These are phyloP conservation scores for Glandiceps talaboti DNA, from an alignment of 53 echinoderm and acorn worm genomes.

Conservation along the genomic window DNA sequence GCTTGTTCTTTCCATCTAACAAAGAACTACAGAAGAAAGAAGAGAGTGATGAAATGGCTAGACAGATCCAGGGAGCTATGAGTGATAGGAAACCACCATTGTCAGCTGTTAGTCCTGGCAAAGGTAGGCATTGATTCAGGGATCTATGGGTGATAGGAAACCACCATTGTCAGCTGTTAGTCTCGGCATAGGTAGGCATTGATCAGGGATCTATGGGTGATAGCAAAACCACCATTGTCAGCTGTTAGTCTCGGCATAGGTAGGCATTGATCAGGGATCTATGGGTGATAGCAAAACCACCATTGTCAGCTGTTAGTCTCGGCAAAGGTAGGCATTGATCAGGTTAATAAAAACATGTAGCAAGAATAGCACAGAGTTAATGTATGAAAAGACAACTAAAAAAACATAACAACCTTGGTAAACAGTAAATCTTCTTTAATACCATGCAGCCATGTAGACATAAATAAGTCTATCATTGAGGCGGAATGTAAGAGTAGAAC, in stretches of 20 bases:
- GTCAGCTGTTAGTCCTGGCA: constrained; percentile 87
- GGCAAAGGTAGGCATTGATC: constrained; percentile 97
- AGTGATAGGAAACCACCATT: constrained; percentile 73
- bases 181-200: constrained; percentile 94
- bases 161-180: constrained; percentile 73
- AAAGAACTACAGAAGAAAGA: constrained; percentile 50
- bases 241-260: no score
- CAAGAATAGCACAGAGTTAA: no score
- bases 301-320: constrained; percentile 74
- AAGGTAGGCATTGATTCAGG: constrained; percentile 65
- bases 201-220: no score
- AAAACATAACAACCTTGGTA: no score
- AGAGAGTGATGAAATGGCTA: constrained; percentile 25
- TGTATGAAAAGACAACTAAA: no score
- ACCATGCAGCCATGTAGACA: no score
- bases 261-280: no score
- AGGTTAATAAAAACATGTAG: no score
- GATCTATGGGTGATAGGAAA: constrained; percentile 65
- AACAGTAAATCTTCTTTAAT: no score
- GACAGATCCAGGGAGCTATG: constrained; percentile 32
- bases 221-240: no score
- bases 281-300: constrained; percentile 71
- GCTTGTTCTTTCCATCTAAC: constrained; percentile 80
- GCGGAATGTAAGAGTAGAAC: no score
- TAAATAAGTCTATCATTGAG: no score